Evolutionary conservation across 2,797 vertebrate genomes (phyloP).

Genomic region (Syngnathus rostellatus): DNA sequence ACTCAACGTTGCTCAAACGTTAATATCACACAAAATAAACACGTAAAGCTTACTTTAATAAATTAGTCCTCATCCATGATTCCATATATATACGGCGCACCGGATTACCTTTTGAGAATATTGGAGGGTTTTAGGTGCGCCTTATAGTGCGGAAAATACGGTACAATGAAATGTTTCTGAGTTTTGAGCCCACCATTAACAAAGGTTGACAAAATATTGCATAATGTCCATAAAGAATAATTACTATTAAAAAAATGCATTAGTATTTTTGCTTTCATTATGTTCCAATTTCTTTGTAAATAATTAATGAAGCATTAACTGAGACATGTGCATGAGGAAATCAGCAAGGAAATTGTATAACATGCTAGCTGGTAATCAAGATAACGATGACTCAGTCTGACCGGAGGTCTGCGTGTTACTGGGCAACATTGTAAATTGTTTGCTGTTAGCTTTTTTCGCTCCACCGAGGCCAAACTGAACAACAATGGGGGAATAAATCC

Average conservation of each 20-base stretch:
- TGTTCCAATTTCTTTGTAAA: neutral
- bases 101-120: no score
- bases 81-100: no score
- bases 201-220: neutral
- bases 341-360: neutral
- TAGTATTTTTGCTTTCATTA: neutral
- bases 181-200: neutral
- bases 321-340: neutral
- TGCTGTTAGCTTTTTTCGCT: neutral
- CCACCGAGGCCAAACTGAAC: neutral
- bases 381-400: neutral
- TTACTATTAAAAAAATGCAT: neutral
- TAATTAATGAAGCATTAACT: neutral
- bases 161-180: no score
- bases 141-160: no score
- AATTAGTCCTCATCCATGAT: no score
- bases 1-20: no score
- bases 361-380: neutral
- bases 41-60: no score
- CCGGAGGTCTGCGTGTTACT: constrained; percentile 2
- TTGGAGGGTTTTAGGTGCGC: no score
- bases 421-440: neutral
- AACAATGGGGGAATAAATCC: neutral
- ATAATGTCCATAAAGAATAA: neutral
- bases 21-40: no score